These are phyloP conservation scores for Argyresthia goedartella DNA, from an alignment of 2,888 invertebrate genomes.

Conservation along the genomic window DNA sequence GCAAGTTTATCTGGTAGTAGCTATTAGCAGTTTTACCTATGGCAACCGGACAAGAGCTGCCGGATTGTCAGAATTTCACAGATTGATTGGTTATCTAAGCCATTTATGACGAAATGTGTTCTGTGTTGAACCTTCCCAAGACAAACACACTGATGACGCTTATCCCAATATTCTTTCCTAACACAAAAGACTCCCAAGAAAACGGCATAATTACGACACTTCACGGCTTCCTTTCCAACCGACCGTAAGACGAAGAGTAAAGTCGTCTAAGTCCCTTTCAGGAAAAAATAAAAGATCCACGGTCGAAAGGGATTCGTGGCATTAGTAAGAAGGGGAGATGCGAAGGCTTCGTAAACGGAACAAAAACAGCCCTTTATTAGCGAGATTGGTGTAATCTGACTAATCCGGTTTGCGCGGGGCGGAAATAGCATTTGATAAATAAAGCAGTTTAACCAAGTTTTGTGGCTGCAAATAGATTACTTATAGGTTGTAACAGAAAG, in stretches of 20 bases:
- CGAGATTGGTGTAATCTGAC: constrained; percentile 72
- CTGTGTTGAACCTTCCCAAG: too few relatives aligned
- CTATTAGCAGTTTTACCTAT: too few relatives aligned
- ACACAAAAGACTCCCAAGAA: constrained; percentile 15
- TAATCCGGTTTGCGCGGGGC: constrained; percentile 65
- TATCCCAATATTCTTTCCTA: constrained; percentile 8
- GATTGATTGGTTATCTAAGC: too few relatives aligned
- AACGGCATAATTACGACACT: constrained; percentile 61
- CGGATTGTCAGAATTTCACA: too few relatives aligned
- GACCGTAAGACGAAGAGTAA: constrained; percentile 59
- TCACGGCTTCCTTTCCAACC: constrained; percentile 47
- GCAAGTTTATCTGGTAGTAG: too few relatives aligned
- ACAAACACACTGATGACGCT: too few relatives aligned
- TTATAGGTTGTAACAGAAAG: too few relatives aligned
- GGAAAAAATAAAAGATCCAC: constrained; percentile 56
- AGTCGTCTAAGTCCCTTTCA: constrained; percentile 60
- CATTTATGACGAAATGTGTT: too few relatives aligned
- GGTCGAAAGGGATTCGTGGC: constrained; percentile 58
- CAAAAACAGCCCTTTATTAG: constrained; percentile 69
- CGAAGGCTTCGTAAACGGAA: constrained; percentile 62
- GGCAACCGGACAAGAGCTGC: too few relatives aligned
- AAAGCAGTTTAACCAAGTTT: constrained; percentile 14
- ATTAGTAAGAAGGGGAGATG: constrained; percentile 61
- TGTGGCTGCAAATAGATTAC: too few relatives aligned
- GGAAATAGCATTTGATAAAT: constrained; percentile 49